Evolutionary conservation across 2,113 vertebrate genomes (phyloP), one percentile per base, ranked within the genome.

Genomic region (Apodemus sylvaticus): DNA sequence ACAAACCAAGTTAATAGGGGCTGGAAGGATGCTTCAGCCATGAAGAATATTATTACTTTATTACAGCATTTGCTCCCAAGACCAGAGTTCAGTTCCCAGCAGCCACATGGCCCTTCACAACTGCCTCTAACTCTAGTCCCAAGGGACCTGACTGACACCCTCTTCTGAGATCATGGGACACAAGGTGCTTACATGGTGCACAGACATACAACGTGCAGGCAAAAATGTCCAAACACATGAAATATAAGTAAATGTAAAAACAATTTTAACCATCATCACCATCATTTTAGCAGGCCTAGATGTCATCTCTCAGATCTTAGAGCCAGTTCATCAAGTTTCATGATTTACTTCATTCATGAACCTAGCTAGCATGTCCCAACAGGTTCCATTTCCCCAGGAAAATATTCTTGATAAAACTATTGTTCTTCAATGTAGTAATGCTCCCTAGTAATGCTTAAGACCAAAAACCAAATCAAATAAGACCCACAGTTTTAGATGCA

Each of bases 311-410:
- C 42, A 94, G 70, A 96, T 74, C 66, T 82, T 82, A 34, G 24
- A 92, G 90, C 34, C n/a, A 95, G 34, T 83, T 97, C 7, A 78
- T 20, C 10, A 22, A 91, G 34, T 86, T 78, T 29, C 81, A 82
- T 53, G 55, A 86, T 90, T 76, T 96, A 71, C 39, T 95, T 82
- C 77, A 96, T 11, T 39, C 34, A 83, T n/a, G 39, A 96, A 94
- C 5, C 7, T 73, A 68, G 48, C 42, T 86, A 68, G 36, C 48
- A 76, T n/a, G 20, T 24, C 89, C 34, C 60, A 89, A 76, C 13
- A 89, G 34, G 53, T 9, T 96, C 77, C 39, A 66, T 91, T 95
- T 96, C 55, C 53, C n/a, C 53, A 77, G 51, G 7, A 81, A 86
- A 45, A 78, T n/a, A 51, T n/a, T 51, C 60, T 64, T 48, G 34